Percentiles rank a stretch among this genome's conserved stretches.
phyloP scores from a whole-genome alignment of 2,113 vertebrate species.

The Corydoras sp. region DNA sequence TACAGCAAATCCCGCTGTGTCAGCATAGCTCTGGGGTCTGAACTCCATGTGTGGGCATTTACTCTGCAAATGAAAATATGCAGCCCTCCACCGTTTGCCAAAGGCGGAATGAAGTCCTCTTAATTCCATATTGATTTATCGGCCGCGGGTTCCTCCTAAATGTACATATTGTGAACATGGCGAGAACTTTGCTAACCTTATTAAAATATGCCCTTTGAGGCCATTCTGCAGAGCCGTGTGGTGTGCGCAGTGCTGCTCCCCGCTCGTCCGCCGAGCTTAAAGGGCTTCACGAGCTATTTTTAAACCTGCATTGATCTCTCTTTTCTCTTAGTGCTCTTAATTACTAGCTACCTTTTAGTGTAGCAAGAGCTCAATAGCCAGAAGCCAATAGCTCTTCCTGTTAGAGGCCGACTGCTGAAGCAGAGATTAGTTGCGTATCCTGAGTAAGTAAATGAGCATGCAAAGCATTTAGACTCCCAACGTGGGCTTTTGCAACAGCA shows the following conservation, averaged over 20 bases:
- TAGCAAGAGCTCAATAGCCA: constrained; percentile 15
- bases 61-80: background rate
- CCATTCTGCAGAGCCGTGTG: constrained; percentile 5
- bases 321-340: constrained; percentile 23
- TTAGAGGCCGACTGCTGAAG: background rate
- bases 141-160: too few species aligned
- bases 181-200: background rate
- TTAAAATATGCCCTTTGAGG: constrained; percentile 25
- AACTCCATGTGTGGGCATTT: background rate
- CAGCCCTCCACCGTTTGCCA: background rate
- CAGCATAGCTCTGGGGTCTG: background rate
- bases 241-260: background rate
- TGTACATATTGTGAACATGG: background rate
- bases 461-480: constrained; percentile 23
- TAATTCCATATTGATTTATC: background rate
- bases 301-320: constrained; percentile 19
- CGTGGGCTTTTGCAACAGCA: constrained; percentile 20
- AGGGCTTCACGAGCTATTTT: constrained; percentile 28
- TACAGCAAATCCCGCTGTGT: background rate
- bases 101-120: background rate
- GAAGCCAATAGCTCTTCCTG: constrained; percentile 7
- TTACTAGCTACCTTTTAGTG: constrained; percentile 31
- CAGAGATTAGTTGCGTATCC: constrained; percentile 5
- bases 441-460: constrained; percentile 36
- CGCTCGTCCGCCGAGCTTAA: background rate